Base-by-base conservation (phyloP, 2,797 vertebrate species). In the Esox lucius region DNA sequence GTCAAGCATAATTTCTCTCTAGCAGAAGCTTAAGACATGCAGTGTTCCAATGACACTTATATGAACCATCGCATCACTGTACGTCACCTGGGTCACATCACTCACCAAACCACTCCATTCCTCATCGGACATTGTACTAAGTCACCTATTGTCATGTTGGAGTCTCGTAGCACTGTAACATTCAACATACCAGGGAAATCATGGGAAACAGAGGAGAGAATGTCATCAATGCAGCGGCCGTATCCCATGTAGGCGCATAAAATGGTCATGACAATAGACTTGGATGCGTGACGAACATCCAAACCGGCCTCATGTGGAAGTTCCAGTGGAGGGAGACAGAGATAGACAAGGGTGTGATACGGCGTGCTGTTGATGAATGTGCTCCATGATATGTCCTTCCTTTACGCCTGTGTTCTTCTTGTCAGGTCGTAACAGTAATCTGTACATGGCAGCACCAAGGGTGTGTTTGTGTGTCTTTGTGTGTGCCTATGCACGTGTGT, bases 1-100 rank as follows among this genome's bases (percentile, higher is more conserved):
- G 24, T 59, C 22, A 24, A 56, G 17, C 7, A 7, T 56, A 6
- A 56, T n/a, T 6, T n/a, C 51, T 56, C 51, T 19, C 6, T 56
- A 56, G 51, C 56, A 91, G 97, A 86, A 95, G 95, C 96, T 97
- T 99, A 96, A 96, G 96, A 2, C 28, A 15, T 8, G 19, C 6
- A 53, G 12, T 4, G 6, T 24, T 56, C 31, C 62, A 19, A 28
- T 65, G 61, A 49, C n/a, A 11, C 8, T 24, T 66, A 42, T n/a
- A 42, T 42, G 15, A 39, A 9, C 3, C 17, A 24, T 39, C 19
- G 1, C 3, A 68, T 4, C 16, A 4, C 66, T 3, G 2, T 13
- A 24, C 59, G n/a, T 22, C 9, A 13, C 56, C 6, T 3, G 0
- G 17, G 22, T 24, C 56, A 53, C 6, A 59, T 59, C 19, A n/a